Base-by-base conservation (phyloP, 2,888 invertebrate species). In the Neocrepidodera transversa region DNA sequence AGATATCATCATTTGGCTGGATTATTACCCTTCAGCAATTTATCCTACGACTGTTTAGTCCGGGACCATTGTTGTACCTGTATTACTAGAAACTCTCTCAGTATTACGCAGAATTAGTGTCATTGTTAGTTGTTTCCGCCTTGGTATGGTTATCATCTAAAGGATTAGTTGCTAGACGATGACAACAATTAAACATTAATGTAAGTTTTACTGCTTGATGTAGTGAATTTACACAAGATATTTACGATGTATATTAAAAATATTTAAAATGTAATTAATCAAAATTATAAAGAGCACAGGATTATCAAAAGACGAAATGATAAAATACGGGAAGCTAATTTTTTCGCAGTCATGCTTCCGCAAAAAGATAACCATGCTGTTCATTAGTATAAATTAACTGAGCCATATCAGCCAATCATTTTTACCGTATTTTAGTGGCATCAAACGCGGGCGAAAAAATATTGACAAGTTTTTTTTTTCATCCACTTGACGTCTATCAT, bases 1-100 rank as follows among this genome's bases (percentile, higher is more conserved):
- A 71, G 72, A 76, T 75, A 76, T 74, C 74, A 72, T 73, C 72
- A 72, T 74, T 71, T 68, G 66, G 67, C 70, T 69, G 65, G 70
- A 71, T 71, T 71, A 71, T 70, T 68, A 64, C 62, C 68, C 63
- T 56, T 66, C 53, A 66, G 66, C 63, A 70, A 70, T 70, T 71
- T 68, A 64, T 64, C 58, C 63, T 56, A 63, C 61, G 58, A 58
- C 55, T 50, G 55, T 58, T n/a, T 64, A 62, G 66, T 65, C 54
- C 56, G 43, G 49, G 36, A 43, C 52, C 57, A 66, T 67, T 69
- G 68, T 68, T 66, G 43, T 65, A 66, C 68, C 62, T 60, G 63
- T 63, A 53, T 62, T 58, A 62, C 53, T 32, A 32, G 13, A 50
- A 47, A 51, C 57, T 26, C 47, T 23, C 54, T 51, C 28, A 51